A percentile compares a stretch with the other conserved stretches of the same genome.
Evolutionary conservation across 2,888 invertebrate genomes (phyloP).

Genomic region (Ennomos fuscantarius): DNA sequence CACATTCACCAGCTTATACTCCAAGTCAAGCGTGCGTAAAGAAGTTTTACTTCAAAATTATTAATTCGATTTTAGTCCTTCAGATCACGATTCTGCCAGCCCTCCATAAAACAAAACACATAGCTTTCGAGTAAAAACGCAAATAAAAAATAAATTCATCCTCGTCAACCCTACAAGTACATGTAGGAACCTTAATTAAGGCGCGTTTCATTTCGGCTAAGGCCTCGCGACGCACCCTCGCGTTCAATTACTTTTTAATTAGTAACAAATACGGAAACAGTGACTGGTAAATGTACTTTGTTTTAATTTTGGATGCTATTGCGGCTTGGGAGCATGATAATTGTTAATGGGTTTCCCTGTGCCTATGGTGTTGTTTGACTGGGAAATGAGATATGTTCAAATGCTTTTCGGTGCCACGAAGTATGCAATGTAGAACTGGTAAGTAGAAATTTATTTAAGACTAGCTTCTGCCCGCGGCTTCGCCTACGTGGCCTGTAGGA

Average conservation of each 20-base stretch:
- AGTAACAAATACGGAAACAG: conserved; percentile 59
- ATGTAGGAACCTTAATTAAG: conserved; percentile 66
- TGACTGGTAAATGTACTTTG: conserved; percentile 40
- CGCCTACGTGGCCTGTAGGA: too few species aligned
- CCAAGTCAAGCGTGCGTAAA: too few species aligned
- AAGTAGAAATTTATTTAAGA: too few species aligned
- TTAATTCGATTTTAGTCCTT: too few species aligned
- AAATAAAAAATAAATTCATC: neutral
- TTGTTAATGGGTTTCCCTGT: conserved; percentile 28
- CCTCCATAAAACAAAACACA: too few species aligned
- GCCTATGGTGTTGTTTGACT: conserved; percentile 7
- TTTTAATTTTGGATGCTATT: conserved; percentile 43
- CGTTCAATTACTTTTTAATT: conserved; percentile 71
- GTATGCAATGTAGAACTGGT: too few species aligned
- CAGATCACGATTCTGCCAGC: too few species aligned
- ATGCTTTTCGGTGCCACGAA: neutral
- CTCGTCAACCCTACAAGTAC: conserved; percentile 34
- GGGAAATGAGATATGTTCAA: conserved; percentile 7
- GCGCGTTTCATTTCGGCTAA: conserved; percentile 62
- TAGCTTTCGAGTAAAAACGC: too few species aligned
- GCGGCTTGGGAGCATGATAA: conserved; percentile 20
- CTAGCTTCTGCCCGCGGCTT: too few species aligned
- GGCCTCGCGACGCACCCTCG: conserved; percentile 49
- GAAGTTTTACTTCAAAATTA: too few species aligned
- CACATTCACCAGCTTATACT: too few species aligned